Percentiles rank a stretch among this genome's conserved stretches.
Conservation (phyloP, 64 coral and sea anemone genomes). For the Orbicella faveolata region DNA sequence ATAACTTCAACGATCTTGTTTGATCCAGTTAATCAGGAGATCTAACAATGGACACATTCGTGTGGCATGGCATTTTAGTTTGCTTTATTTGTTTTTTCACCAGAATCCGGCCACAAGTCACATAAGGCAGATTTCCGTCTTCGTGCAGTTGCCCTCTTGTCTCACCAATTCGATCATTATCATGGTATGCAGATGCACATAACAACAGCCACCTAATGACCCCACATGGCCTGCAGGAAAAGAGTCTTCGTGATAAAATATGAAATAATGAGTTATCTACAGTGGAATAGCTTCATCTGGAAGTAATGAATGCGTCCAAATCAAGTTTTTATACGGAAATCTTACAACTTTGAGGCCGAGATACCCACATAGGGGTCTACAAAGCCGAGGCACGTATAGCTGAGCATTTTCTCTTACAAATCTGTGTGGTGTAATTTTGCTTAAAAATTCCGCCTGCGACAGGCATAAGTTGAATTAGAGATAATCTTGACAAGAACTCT, state of each 20-base stretch:
- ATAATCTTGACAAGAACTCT: conserved; percentile 34
- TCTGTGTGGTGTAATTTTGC: not conserved
- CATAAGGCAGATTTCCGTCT: conserved; percentile 1
- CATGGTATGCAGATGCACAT: not conserved
- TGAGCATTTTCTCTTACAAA: not conserved
- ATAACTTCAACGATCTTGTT: no score
- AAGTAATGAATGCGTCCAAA: not conserved
- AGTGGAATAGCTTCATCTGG: not conserved
- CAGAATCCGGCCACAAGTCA: not conserved
- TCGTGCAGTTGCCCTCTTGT: not conserved
- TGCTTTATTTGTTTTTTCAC: not conserved
- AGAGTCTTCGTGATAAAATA: not conserved
- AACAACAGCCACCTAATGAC: not conserved
- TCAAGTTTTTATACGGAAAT: not conserved
- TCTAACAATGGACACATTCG: no score
- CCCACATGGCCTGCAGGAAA: not conserved
- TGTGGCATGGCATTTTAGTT: not conserved
- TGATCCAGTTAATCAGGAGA: no score
- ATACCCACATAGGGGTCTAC: not conserved
- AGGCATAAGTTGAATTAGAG: not conserved
- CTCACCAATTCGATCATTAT: conserved; percentile 7
- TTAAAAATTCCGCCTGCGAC: conserved; percentile 12
- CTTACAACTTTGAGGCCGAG: not conserved
- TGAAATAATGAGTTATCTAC: conserved; percentile 1
- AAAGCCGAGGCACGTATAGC: not conserved